These are phyloP conservation scores for Ophion ellenae DNA, from an alignment of 2,888 invertebrate species.

Conservation along the genomic window DNA sequence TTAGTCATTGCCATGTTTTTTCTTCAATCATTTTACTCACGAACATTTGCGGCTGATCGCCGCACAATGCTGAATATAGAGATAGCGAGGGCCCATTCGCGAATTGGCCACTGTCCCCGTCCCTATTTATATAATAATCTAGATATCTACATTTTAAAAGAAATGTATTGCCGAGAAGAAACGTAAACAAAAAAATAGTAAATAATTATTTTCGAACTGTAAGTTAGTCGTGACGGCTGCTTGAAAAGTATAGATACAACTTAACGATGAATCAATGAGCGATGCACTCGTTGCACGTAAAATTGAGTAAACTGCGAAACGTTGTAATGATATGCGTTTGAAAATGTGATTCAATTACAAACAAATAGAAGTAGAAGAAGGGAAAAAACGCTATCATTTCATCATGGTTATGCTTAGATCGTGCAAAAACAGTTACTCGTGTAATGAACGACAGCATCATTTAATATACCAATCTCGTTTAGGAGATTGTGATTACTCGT, in stretches of 20 bases:
- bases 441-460: constrained; percentile 60
- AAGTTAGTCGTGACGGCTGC: constrained; percentile 57
- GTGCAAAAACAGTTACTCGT: constrained; percentile 54
- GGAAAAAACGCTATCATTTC: constrained; percentile 50
- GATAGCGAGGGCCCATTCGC: constrained; percentile 60
- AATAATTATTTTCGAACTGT: constrained; percentile 68
- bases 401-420: constrained; percentile 63
- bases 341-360: constrained; percentile 66
- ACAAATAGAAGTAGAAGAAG: constrained; percentile 11
- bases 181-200: constrained; percentile 55
- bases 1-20: constrained; percentile 24
- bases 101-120: constrained; percentile 70
- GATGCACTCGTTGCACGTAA: constrained; percentile 50
- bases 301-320: constrained; percentile 53
- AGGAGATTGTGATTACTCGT: constrained; percentile 63
- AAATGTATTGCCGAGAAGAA: constrained; percentile 49
- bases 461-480: constrained; percentile 55
- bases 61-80: constrained; percentile 57
- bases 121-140: constrained; percentile 65
- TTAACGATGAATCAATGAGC: constrained; percentile 44
- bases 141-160: constrained; percentile 63
- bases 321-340: constrained; percentile 62
- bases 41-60: constrained; percentile 45
- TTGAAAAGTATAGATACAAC: constrained; percentile 45
- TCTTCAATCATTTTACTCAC: constrained; percentile 16